These are phyloP conservation scores for Rhinopithecus roxellana DNA, from an alignment of 2,113 vertebrate species.

Conservation along the genomic window DNA sequence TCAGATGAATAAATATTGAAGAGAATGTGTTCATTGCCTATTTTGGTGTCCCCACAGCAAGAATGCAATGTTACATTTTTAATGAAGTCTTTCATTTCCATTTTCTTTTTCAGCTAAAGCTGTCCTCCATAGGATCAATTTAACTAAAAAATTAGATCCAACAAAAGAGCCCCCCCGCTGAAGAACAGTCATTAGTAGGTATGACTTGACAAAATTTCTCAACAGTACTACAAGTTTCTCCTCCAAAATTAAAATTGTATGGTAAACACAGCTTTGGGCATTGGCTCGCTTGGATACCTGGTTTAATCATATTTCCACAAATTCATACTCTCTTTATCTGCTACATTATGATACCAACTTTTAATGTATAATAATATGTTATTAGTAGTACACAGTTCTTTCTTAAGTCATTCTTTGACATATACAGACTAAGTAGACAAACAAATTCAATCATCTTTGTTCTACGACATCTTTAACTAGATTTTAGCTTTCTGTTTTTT, in stretches of 20 bases:
- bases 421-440: not conserved
- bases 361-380: not conserved
- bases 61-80: constrained; percentile 47
- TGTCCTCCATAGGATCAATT: constrained; percentile 33
- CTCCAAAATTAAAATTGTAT: not conserved
- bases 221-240: not conserved
- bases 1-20: constrained; percentile 75
- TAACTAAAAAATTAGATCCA: constrained; percentile 5
- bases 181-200: not conserved
- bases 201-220: constrained; percentile 15
- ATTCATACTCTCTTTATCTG: not conserved
- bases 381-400: not conserved
- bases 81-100: constrained; percentile 64
- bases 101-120: constrained; percentile 35
- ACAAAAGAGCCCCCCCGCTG: not conserved
- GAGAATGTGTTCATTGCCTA: constrained; percentile 71
- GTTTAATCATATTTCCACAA: not conserved
- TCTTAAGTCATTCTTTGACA: not conserved
- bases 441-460: not conserved
- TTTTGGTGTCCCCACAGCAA: constrained; percentile 61
- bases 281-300: not conserved
- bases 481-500: not conserved
- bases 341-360: not conserved
- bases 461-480: not conserved
- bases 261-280: not conserved